These are phyloP conservation scores for Cynoglossus semilaevis DNA, from an alignment of 2,113 vertebrate species.

Conservation along the genomic window DNA sequence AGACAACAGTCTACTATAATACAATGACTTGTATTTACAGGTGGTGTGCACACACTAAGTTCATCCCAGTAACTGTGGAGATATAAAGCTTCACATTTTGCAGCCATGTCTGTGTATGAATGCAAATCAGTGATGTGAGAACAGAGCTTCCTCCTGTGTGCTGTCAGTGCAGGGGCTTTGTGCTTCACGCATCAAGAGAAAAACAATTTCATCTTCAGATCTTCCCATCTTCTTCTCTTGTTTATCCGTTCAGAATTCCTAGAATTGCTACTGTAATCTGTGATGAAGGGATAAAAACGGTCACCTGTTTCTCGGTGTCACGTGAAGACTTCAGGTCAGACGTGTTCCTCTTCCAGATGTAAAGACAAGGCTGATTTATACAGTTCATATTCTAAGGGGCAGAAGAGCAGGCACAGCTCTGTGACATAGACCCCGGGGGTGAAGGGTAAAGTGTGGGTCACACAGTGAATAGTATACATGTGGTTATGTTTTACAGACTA, in stretches of 20 bases:
- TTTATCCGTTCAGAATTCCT: not conserved
- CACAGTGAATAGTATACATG: constrained; percentile 4
- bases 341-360: not conserved
- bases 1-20: constrained; percentile 55
- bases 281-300: not conserved
- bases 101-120: constrained; percentile 27
- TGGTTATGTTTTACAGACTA: not conserved
- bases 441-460: constrained; percentile 10
- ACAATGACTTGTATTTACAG: constrained; percentile 62
- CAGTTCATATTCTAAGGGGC: constrained; percentile 2
- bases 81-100: constrained; percentile 31
- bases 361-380: not conserved
- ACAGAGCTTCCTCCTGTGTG: constrained; percentile 17
- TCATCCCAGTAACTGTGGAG: constrained; percentile 11
- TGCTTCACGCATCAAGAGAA: constrained; percentile 42
- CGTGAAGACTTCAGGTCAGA: not conserved
- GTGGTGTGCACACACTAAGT: constrained; percentile 23
- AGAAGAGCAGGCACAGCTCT: constrained; percentile 1
- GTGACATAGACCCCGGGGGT: not conserved
- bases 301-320: not conserved
- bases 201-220: constrained; percentile 1
- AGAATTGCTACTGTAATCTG: not conserved
- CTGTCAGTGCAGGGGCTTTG: constrained; percentile 29
- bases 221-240: not conserved
- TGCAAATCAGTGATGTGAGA: constrained; percentile 31